These are phyloP conservation scores for Cinara cedri DNA, from an alignment of 2,888 invertebrate genomes.

Conservation along the genomic window DNA sequence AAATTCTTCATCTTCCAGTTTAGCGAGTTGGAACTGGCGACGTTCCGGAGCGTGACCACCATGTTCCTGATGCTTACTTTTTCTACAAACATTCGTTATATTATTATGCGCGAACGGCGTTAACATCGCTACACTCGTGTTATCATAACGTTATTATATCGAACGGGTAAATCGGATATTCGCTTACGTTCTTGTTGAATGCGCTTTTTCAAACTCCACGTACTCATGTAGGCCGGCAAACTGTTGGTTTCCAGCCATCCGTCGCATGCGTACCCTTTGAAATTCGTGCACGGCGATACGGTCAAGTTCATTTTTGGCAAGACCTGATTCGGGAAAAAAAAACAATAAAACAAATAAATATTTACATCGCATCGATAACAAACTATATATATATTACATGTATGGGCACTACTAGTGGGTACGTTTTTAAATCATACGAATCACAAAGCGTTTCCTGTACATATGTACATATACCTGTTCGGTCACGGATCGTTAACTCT, in stretches of 20 bases:
- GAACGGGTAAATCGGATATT: no score
- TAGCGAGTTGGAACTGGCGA: constrained; percentile 63
- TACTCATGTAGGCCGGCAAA: constrained; percentile 64
- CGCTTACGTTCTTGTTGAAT: constrained; percentile 63
- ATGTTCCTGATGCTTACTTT: constrained; percentile 64
- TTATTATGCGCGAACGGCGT: not conserved
- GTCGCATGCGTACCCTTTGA: constrained; percentile 67
- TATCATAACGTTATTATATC: no score
- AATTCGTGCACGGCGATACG: constrained; percentile 66
- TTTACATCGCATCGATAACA: not conserved
- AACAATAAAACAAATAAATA: not conserved
- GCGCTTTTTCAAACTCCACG: constrained; percentile 65
- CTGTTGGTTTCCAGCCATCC: constrained; percentile 65
- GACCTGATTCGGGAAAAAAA: constrained; percentile 62
- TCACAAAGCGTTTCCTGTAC: constrained; percentile 35
- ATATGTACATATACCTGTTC: not conserved
- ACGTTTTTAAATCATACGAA: not conserved
- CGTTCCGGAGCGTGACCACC: constrained; percentile 64
- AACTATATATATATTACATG: no score
- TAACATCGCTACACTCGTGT: not conserved
- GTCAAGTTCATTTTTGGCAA: constrained; percentile 64
- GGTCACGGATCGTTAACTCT: constrained; percentile 33
- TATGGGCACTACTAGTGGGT: not conserved
- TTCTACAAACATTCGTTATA: constrained; percentile 61
- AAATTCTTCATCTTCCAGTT: constrained; percentile 69